Base-by-base conservation (phyloP, 2,888 invertebrate genomes). In the Amblyteles armatorius region DNA sequence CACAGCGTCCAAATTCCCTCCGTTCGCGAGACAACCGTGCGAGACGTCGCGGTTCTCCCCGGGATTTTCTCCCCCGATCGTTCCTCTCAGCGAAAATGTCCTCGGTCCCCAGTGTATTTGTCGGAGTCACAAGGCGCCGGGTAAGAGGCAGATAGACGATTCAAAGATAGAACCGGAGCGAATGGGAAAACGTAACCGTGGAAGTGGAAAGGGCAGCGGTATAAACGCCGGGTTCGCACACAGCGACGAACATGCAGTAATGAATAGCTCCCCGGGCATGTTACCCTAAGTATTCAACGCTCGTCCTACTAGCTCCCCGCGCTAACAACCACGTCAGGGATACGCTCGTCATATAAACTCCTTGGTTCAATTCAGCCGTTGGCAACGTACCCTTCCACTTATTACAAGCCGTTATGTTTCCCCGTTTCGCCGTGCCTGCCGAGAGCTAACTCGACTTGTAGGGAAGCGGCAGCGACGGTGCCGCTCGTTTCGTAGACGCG, bases 201-300 rank as follows among this genome's bases (percentile, higher is more conserved):
- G 65, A 67, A 69, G 68, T 60, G 80, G 85, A 82, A 72, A 71
- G 71, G 40, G 77, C 65, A 83, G 82, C 60, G 79, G 60, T 78
- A 84, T 79, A 86, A 81, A 86, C 77, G 83, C 83, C 68, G 76
- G 55, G 76, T 85, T 69, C 77, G 82, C 76, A 88, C 84, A 86
- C 87, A 89, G 88, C 85, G 87, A 87, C 87, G 90, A 88, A 89
- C 89, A 89, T 90, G 90, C 87, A 87, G 90, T 90, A 91, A 91
- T 90, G 90, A 91, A 91, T 91, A 88, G 90, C 86, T 91, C 88
- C 88, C 88, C 84, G 86, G 88, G 84, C 88, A 88, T 87, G 90
- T 89, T 88, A 89, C 88, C 88, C 80, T 74, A 80, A 73, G 73
- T 79, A 85, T 81, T 22, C 79, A 65, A 52, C 26, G 63, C 77